Evolutionary conservation across 1,140 invertebrate species (phyloP), one percentile per base, ranked within the genome.

Genomic region (Heliconius hermathena): DNA sequence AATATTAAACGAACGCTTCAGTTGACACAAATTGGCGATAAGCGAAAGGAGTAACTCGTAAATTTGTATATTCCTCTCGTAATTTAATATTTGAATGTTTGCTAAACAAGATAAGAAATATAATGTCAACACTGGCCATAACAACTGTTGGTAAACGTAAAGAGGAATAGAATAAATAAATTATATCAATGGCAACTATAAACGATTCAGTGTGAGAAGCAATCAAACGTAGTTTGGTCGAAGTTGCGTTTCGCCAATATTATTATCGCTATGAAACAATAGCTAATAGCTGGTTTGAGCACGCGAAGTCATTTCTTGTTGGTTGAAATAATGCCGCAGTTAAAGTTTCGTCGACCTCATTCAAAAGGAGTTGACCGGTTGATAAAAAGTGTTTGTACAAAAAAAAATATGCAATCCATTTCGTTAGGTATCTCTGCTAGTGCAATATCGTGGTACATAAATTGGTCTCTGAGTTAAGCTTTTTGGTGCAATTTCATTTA

Each of bases 1-100:
- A 92, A 93, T 92, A 93, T 93, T 91, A 92, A 93, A 92, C 89
- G 91, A 94, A 93, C 87, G 91, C 89, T 91, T 92, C 90, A 89
- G 90, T 91, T 94, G 91, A 93, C 90, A 92, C 88, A 91, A 93
- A 92, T 92, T 94, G 91, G 91, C 89, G 90, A 90, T 90, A 92
- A 92, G 77, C 89, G 86, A 92, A 90, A 82, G 83, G 85, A 87
- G 86, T 86, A 79, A 85, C 86, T 88, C 87, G 82, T 91, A 89
- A 89, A 87, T 85, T 83, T 88, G 86, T 90, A 91, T 77, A 84
- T 89, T 91, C 89, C 80, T 78, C 78, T 86, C 86, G 85, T 52
- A 82, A 82, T 88, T 90, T 83, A 83, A 83, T 85, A 83, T 87
- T 89, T 87, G 81, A 29, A 66, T 85, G 79, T 60, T 54, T 41